These are phyloP conservation scores for Phorcus lineatus DNA, from an alignment of 2,888 invertebrate species.

Conservation along the genomic window DNA sequence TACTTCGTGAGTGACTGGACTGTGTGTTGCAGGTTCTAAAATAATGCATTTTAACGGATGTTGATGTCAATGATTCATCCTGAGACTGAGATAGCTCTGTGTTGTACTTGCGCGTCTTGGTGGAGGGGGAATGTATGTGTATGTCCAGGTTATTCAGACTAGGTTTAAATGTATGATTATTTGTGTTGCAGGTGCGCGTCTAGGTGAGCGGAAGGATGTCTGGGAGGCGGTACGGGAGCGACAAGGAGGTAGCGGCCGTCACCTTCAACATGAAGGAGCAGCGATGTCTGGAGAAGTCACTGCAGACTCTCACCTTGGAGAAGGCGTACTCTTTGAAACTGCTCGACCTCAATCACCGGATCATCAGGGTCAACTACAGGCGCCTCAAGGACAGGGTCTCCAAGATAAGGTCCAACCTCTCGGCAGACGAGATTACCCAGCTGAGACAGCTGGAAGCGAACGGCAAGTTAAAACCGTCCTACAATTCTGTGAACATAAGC, in stretches of 20 bases:
- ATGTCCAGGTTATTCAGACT: too few species aligned
- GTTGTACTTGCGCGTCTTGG: too few species aligned
- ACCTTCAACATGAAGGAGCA: constrained; percentile 68
- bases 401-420: constrained; percentile 63
- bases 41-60: too few species aligned
- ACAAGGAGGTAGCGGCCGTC: constrained; percentile 62
- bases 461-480: constrained; percentile 54
- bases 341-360: constrained; percentile 64
- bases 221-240: constrained; percentile 25
- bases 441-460: constrained; percentile 59
- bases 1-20: too few species aligned
- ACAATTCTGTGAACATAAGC: constrained; percentile 52
- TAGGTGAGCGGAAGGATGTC: not conserved
- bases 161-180: too few species aligned
- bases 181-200: not conserved
- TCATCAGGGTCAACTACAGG: constrained; percentile 63
- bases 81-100: too few species aligned
- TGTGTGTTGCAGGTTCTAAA: too few species aligned
- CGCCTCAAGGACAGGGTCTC: constrained; percentile 65
- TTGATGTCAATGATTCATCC: too few species aligned
- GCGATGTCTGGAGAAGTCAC: constrained; percentile 64
- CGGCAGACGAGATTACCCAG: constrained; percentile 59
- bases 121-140: too few species aligned
- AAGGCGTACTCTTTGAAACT: constrained; percentile 63
- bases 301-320: constrained; percentile 61